Base-by-base conservation (phyloP, 1,140 invertebrate genomes). In the Pissodes strobi region DNA sequence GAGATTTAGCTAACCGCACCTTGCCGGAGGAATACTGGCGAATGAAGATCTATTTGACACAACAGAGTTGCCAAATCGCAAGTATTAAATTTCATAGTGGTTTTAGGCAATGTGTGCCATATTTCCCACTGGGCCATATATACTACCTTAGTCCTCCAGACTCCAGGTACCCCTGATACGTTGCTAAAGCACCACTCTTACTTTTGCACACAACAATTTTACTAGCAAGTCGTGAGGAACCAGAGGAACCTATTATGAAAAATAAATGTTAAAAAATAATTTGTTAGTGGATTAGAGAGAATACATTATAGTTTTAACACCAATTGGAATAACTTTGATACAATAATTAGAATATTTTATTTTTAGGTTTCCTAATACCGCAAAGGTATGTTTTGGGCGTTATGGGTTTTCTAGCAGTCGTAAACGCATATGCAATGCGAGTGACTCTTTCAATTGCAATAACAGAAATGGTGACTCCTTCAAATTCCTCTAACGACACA, bases 371-470 rank as follows among this genome's bases (percentile, higher is more conserved):
- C 68, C 72, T 84, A 46, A 81, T 89, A 74, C 87, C 88, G 1
- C 89, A 91, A 74, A 76, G 90, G 79, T 90, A 87, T 80, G 83
- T 92, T 38, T 84, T 94, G 73, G 88, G 90, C 0, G 77, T 94
- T 5, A 89, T 95, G 87, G 91, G 91, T 19, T 94, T 95, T 74
- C 74, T 92, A 67, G 91, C 90, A 9, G 84, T 94, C 19, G 84
- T 89, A 15, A 93, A 91, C 74, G 88, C 94, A 1, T 96, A 95
- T 75, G 88, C 91, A 10, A 91, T 96, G 88, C 82, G 94, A 19
- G 89, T 93, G 1, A 92, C 90, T 70, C 81, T 97, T 3, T 94
- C 91, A 66, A 87, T 96, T 19, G 92, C 93, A 4, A 94, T 97
- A 68, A 94, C 94, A 10, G 90, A 93, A 72, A 94, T 97, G 90